A percentile compares a stretch with the other conserved stretches of the same genome.
Evolutionary conservation across 2,888 invertebrate genomes (phyloP).

Genomic region (Chrysopilus asiliformis): DNA sequence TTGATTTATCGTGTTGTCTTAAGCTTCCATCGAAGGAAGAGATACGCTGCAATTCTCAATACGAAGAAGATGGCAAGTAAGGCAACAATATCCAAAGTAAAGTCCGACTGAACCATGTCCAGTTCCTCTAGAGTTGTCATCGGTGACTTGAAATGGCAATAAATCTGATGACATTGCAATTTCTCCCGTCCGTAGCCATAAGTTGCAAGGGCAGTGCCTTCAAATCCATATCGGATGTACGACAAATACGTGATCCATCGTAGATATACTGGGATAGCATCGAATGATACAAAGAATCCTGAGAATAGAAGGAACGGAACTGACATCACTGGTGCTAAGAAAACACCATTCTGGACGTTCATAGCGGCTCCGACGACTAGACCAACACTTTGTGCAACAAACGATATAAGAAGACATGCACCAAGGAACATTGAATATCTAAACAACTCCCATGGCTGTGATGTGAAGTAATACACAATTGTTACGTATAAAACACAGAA

Average conservation of each 20-base stretch:
- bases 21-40: constrained; percentile 79
- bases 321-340: constrained; percentile 91
- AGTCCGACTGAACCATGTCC: constrained; percentile 71
- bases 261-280: constrained; percentile 87
- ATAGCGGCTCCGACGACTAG: constrained; percentile 91
- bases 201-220: constrained; percentile 84
- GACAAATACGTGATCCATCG: constrained; percentile 93
- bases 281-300: constrained; percentile 94
- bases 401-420: constrained; percentile 78
- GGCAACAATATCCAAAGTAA: constrained; percentile 65
- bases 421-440: constrained; percentile 81
- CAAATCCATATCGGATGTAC: constrained; percentile 91
- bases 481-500: constrained; percentile 87
- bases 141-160: constrained; percentile 80
- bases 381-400: constrained; percentile 92
- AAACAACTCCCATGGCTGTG: constrained; percentile 72
- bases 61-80: constrained; percentile 66
- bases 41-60: constrained; percentile 65
- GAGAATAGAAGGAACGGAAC: constrained; percentile 92
- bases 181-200: constrained; percentile 74
- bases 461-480: constrained; percentile 88
- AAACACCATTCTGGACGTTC: constrained; percentile 92
- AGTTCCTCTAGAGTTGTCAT: constrained; percentile 70
- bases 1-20: constrained; percentile 59
- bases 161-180: constrained; percentile 66